phyloP scores from a whole-genome alignment of 2,113 vertebrate genomes.

The Cercopithecus mona region DNA sequence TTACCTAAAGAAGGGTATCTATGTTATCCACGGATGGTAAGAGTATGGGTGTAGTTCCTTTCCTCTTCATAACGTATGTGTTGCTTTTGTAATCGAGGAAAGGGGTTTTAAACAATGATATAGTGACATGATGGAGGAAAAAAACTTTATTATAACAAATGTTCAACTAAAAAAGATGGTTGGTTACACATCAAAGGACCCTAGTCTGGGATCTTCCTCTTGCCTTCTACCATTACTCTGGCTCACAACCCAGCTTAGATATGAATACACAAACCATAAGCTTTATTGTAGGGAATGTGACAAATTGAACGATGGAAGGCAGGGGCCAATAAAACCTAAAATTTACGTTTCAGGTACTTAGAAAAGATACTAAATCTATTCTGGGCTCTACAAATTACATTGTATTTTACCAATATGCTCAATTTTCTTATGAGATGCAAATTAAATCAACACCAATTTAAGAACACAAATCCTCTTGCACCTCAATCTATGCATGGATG shows the following conservation, averaged over 20 bases:
- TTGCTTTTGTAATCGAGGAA: neutral
- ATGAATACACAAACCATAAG: neutral
- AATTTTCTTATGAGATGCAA: conserved; percentile 8
- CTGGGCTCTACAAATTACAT: neutral
- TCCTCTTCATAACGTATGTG: neutral
- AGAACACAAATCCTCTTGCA: conserved; percentile 16
- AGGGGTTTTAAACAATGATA: too few relatives aligned
- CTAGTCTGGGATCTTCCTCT: neutral
- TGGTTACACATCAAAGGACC: neutral
- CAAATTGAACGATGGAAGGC: neutral
- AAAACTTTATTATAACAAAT: neutral
- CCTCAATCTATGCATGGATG: neutral
- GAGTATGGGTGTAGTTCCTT: neutral
- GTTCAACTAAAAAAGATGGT: neutral
- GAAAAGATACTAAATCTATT: conserved; percentile 20
- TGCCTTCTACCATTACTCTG: neutral
- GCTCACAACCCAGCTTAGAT: neutral
- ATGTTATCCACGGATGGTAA: neutral
- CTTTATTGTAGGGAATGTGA: neutral
- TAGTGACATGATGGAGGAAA: neutral
- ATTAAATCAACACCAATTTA: neutral
- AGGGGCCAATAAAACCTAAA: neutral
- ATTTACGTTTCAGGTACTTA: neutral
- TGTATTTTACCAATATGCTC: neutral
- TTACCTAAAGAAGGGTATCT: neutral